Percentiles rank a stretch among this genome's conserved stretches.
phyloP scores from a whole-genome alignment of 2,888 invertebrate genomes.

The Tiphia femorata region DNA sequence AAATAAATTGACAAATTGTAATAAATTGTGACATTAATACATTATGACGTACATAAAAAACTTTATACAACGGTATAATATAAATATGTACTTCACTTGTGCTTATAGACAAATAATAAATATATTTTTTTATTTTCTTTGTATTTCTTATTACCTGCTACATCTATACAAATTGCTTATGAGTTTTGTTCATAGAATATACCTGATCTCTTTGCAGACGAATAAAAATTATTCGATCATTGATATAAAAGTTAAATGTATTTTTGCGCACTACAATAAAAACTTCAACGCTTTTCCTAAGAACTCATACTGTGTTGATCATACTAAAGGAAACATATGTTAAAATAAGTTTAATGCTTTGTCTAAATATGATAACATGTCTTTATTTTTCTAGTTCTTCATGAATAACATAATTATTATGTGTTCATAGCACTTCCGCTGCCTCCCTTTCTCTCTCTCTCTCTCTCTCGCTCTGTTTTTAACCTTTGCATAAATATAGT shows the following conservation, averaged over 20 bases:
- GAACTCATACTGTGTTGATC: not conserved
- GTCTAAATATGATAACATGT: slow-evolving; percentile 36
- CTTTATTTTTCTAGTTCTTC: slow-evolving; percentile 45
- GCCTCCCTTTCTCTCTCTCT: too few relatives aligned
- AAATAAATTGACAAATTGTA: too few relatives aligned
- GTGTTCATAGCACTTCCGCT: slow-evolving; percentile 36
- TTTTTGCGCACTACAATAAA: not conserved
- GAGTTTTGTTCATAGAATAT: slow-evolving; percentile 1
- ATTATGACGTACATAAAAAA: too few relatives aligned
- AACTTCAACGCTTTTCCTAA: not conserved
- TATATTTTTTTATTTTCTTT: slow-evolving; percentile 1
- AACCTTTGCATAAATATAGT: slow-evolving; percentile 29
- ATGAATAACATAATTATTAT: slow-evolving; percentile 42
- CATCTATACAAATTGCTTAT: not conserved
- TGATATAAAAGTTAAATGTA: not conserved
- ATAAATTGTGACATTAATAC: too few relatives aligned
- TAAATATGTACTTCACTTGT: not conserved
- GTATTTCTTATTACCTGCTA: not conserved
- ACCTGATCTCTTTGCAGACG: too few relatives aligned
- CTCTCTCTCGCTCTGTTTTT: slow-evolving; percentile 19
- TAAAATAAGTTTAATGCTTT: slow-evolving; percentile 31
- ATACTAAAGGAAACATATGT: slow-evolving; percentile 11
- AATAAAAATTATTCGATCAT: too few relatives aligned
- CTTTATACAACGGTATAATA: too few relatives aligned
- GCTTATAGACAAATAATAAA: not conserved